These are phyloP conservation scores for Drosophila tani DNA, from an alignment of 1,140 invertebrate species.

Conservation along the genomic window DNA sequence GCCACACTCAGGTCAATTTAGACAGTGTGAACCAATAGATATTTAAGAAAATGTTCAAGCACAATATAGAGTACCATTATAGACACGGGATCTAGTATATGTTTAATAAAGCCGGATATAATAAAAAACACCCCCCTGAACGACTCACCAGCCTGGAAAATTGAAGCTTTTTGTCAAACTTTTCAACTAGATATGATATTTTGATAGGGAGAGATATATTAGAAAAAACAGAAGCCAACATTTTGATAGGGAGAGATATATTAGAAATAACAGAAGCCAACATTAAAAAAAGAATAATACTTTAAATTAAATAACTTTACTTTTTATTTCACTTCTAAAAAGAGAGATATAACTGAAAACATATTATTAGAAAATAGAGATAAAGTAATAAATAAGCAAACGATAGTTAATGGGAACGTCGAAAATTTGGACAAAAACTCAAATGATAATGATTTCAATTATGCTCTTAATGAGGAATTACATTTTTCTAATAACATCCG, in stretches of 20 bases:
- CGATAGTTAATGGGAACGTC: not conserved
- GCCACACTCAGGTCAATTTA: not conserved
- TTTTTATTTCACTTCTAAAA: not conserved
- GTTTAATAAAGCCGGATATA: not conserved
- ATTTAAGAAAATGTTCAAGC: not conserved
- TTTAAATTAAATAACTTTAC: not conserved
- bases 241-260: no score
- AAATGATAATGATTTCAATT: not conserved
- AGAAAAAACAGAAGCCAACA: not conserved
- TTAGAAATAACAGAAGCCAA: not conserved
- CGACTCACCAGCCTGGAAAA: not conserved
- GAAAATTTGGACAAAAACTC: not conserved
- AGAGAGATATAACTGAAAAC: not conserved
- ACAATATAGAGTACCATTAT: not conserved
- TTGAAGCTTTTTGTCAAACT: no score
- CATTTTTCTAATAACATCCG: not conserved
- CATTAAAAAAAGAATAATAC: not conserved
- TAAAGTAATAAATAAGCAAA: not conserved
- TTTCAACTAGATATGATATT: not conserved
- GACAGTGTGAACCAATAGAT: not conserved
- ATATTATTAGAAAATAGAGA: not conserved
- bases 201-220: no score
- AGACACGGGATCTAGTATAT: constrained; percentile 1
- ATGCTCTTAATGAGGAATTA: not conserved
- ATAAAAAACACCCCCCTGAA: not conserved